phyloP scores from a whole-genome alignment of 2,888 invertebrate species.

The Drosophila mimetica region DNA sequence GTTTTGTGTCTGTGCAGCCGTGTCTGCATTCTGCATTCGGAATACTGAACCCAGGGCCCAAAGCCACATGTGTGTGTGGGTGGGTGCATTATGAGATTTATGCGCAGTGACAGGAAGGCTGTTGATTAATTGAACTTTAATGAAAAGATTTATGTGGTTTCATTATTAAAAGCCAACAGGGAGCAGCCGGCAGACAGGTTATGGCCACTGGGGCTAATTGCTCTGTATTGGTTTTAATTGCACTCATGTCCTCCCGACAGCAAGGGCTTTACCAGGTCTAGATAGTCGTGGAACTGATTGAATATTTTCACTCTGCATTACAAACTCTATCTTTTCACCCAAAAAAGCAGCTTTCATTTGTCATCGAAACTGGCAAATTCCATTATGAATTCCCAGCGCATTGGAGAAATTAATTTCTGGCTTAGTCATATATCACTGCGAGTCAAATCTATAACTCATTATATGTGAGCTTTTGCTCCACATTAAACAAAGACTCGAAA shows the following conservation, averaged over 20 bases:
- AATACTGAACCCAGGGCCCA: conserved; percentile 8
- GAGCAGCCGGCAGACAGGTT: conserved; percentile 32
- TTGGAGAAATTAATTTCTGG: conserved; percentile 41
- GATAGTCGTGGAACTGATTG: conserved; percentile 4
- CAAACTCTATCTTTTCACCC: background rate
- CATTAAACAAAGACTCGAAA: conserved; percentile 56
- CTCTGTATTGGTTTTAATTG: conserved; percentile 55
- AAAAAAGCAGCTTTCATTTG: conserved; percentile 16
- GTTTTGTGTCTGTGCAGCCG: conserved; percentile 28
- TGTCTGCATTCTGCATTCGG: conserved; percentile 20
- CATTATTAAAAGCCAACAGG: conserved; percentile 63
- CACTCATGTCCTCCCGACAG: conserved; percentile 18
- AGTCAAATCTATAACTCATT: conserved; percentile 74
- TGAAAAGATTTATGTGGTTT: conserved; percentile 75
- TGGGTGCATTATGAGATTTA: conserved; percentile 69
- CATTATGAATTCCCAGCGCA: conserved; percentile 53
- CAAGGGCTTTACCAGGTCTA: background rate
- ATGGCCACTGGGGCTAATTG: conserved; percentile 54
- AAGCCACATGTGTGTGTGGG: conserved; percentile 38
- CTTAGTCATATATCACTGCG: conserved; percentile 54
- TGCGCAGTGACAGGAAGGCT: conserved; percentile 69
- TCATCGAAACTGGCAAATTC: conserved; percentile 23
- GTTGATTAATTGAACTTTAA: conserved; percentile 79
- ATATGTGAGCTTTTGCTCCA: conserved; percentile 59
- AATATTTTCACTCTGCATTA: background rate